A percentile compares a stretch with the other conserved stretches of the same genome.
Conservation (phyloP, 1,140 invertebrate genomes). For the Zaprionus nigranus region DNA sequence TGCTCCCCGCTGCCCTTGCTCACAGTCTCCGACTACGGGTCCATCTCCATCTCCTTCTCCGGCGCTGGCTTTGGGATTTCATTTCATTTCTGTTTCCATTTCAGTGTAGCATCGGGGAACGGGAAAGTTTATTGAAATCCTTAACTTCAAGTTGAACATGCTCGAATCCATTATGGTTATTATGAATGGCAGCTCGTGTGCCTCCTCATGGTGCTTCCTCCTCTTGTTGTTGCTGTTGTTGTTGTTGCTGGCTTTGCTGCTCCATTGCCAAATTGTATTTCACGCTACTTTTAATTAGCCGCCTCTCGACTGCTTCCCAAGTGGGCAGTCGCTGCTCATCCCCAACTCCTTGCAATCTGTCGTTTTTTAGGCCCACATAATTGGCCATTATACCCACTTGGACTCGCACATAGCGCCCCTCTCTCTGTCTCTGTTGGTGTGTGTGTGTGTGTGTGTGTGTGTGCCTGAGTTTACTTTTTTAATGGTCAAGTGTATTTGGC, state of each 20-base stretch:
- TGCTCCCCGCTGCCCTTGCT: background rate
- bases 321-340: background rate
- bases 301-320: slow-evolving; percentile 34
- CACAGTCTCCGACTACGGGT: background rate
- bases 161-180: slow-evolving; percentile 57
- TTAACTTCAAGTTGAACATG: slow-evolving; percentile 51
- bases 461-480: slow-evolving; percentile 55
- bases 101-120: background rate
- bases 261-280: slow-evolving; percentile 66
- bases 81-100: slow-evolving; percentile 29
- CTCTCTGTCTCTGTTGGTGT: slow-evolving; percentile 2
- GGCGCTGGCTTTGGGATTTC: slow-evolving; percentile 8
- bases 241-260: slow-evolving; percentile 19
- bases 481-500: slow-evolving; percentile 70
- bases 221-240: background rate
- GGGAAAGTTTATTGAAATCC: slow-evolving; percentile 36
- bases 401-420: slow-evolving; percentile 21
- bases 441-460: slow-evolving; percentile 7
- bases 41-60: background rate
- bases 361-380: slow-evolving; percentile 67
- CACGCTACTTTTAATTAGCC: slow-evolving; percentile 77
- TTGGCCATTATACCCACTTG: slow-evolving; percentile 77
- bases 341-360: background rate
- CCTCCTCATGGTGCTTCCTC: too few species aligned
- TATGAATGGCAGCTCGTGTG: slow-evolving; percentile 33